Base-by-base conservation (phyloP, 2,113 vertebrate species). In the Hystrix cristata region DNA sequence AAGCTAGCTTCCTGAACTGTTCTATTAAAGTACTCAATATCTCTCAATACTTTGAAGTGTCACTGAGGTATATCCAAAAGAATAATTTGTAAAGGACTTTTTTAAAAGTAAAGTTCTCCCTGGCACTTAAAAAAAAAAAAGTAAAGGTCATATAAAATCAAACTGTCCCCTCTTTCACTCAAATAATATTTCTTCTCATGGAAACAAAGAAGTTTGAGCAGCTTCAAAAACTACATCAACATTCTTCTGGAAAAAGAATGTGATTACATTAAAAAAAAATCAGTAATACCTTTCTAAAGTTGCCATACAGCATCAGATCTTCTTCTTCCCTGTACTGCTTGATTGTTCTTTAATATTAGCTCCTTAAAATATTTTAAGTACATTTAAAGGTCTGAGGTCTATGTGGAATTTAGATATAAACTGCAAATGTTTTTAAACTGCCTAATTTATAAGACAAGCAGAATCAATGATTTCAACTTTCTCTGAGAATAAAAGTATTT, bases 1-100 rank as follows among this genome's bases (percentile, higher is more conserved):
- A 90, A 82, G 59, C n/a, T 60, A 94, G 19, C 16, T 97, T 84
- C 43, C 80, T 92, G 23, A 96, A 90, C 34, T 62, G 7, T 46
- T 90, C 43, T 76, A 74, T 31, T 48, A 57, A 80, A 89, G 53
- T 69, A 4, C 92, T n/a, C 60, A 82, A 65, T 10, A 89, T 74
- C n/a, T 55, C 53, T 59, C 64, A 87, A 87, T 10, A 80, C 15
- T 78, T 86, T 5, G 82, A 91, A 71, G 78, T 12, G 87, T 64
- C 51, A 87, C 11, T 72, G 34, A 79, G 29, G 13, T 88, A 64
- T 53, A 84, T 19, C 34, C 55, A 46, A 86, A 80, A 71, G 48
- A 85, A 78, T 19, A 67, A 38, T 62, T 83, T 94, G 79, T n/a
- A 90, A 71, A 95, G 18, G 6, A 53, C 53, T 95, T 80, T 55